phyloP scores from a whole-genome alignment of 2,888 invertebrate genomes.

The Coelogynopora nodosa region DNA sequence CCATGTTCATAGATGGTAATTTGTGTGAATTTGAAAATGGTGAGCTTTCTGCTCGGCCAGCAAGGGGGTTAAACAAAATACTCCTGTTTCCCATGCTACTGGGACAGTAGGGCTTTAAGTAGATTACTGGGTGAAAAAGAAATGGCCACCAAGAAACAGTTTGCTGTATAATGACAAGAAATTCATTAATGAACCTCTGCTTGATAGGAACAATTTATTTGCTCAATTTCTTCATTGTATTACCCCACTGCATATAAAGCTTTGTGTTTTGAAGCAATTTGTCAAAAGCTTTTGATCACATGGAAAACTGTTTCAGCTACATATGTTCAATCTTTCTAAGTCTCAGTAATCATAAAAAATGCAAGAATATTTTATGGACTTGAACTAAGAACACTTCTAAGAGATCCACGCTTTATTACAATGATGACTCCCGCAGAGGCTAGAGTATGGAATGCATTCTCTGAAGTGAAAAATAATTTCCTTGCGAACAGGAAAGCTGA shows the following conservation, averaged over 20 bases:
- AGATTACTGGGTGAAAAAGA: background rate
- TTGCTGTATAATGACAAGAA: background rate
- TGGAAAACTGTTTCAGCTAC: background rate
- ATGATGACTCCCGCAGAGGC: background rate
- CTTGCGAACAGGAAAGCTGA: background rate
- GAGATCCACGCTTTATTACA: background rate
- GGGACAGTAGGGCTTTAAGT: background rate
- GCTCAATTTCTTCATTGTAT: too few relatives aligned
- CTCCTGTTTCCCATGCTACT: background rate
- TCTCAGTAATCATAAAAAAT: background rate
- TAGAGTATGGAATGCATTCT: background rate
- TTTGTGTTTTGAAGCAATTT: background rate
- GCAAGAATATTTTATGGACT: too few relatives aligned
- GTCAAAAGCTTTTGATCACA: background rate
- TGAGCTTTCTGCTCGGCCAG: background rate
- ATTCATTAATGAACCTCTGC: background rate
- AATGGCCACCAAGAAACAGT: background rate
- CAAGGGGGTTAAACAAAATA: background rate
- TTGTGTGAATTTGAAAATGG: background rate
- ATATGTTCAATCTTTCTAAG: background rate
- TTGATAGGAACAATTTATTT: background rate
- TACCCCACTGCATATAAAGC: background rate
- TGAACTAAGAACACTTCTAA: background rate
- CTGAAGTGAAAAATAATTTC: background rate
- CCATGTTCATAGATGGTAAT: background rate